A percentile compares a stretch with the other conserved stretches of the same genome.
These are phyloP conservation scores for Pelecanoides urinatrix DNA, from an alignment of 2,113 vertebrate species.

Conservation along the genomic window DNA sequence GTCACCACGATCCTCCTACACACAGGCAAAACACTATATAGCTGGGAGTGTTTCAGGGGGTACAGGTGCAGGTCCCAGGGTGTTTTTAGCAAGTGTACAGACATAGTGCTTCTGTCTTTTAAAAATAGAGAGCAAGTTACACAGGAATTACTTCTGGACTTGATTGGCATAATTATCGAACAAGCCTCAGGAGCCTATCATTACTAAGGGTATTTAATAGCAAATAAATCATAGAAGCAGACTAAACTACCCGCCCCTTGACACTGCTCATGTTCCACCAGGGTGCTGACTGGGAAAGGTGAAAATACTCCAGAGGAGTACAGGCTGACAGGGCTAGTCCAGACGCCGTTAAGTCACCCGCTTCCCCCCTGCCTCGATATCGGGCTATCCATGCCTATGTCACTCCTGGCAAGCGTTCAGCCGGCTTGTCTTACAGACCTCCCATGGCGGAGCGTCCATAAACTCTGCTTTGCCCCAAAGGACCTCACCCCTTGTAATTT, in stretches of 20 bases:
- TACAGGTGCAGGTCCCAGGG: neutral
- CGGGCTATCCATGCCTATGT: neutral
- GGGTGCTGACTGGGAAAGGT: neutral
- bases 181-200: neutral
- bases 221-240: conserved; percentile 6
- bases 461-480: neutral
- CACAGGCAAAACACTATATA: neutral
- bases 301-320: neutral
- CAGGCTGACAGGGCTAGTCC: neutral
- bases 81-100: neutral
- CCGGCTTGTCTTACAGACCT: neutral
- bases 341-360: neutral
- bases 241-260: neutral
- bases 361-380: neutral
- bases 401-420: neutral
- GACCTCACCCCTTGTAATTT: neutral
- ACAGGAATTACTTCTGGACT: neutral
- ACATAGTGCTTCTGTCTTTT: neutral
- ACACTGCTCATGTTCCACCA: neutral
- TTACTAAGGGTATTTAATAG: conserved; percentile 17
- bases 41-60: neutral
- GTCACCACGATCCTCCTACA: neutral
- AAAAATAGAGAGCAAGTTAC: neutral
- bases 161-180: neutral
- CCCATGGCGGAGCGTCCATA: neutral